Conservation (phyloP, 2,797 vertebrate species). For the Heliangelus exortis region DNA sequence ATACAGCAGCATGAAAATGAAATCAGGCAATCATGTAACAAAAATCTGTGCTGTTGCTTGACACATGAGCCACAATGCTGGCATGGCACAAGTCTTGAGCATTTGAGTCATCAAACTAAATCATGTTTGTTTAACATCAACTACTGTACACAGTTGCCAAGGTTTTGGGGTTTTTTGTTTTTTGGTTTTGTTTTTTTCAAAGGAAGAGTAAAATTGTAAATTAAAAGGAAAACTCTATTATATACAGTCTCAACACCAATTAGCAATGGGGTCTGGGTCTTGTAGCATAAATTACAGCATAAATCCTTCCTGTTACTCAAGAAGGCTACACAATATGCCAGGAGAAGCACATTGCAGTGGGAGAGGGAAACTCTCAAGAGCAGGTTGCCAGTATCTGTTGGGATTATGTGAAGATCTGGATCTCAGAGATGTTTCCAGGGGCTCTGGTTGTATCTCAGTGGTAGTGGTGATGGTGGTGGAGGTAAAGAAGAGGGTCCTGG, state of each 20-base stretch:
- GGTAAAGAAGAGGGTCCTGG: neutral
- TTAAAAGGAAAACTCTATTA: neutral
- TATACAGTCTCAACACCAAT: neutral
- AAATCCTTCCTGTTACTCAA: neutral
- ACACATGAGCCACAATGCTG: neutral
- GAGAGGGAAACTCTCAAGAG: neutral
- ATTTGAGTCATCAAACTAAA: neutral
- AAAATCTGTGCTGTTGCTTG: neutral
- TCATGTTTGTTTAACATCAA: neutral
- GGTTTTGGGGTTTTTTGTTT: too few species aligned
- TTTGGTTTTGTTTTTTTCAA: neutral
- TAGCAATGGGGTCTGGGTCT: neutral
- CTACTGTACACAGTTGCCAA: neutral
- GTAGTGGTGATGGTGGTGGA: neutral
- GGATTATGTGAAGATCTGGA: neutral
- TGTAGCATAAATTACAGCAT: neutral
- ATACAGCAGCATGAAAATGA: neutral
- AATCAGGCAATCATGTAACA: neutral
- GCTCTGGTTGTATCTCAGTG: neutral
- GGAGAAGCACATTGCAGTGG: neutral
- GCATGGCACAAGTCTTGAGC: neutral
- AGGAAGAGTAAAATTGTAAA: neutral
- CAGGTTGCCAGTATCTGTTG: neutral
- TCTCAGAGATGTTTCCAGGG: neutral
- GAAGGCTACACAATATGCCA: neutral